Evolutionary conservation across 2,113 vertebrate genomes (phyloP).

Genomic region (Taurulus bubalis): DNA sequence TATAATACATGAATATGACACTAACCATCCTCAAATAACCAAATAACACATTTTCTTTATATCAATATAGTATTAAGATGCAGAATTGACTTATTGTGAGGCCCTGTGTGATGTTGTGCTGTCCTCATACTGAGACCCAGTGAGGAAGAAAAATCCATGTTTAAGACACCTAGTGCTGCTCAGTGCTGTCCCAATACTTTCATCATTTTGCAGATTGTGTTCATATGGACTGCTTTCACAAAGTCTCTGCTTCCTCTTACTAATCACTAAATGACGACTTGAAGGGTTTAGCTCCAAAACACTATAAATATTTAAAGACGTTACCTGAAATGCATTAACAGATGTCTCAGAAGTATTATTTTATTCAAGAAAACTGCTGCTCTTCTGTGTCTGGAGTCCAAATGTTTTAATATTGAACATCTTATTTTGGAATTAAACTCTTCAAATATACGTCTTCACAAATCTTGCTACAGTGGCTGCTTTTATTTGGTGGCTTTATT

Average conservation of each 20-base stretch:
- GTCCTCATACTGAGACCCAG: constrained; percentile 59
- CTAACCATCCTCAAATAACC: constrained; percentile 67
- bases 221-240: constrained; percentile 71
- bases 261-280: constrained; percentile 38
- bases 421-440: constrained; percentile 60
- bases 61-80: constrained; percentile 68
- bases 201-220: constrained; percentile 65
- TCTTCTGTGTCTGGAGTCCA: constrained; percentile 28
- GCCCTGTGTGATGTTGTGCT: constrained; percentile 76
- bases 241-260: constrained; percentile 29
- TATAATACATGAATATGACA: constrained; percentile 75
- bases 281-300: constrained; percentile 63
- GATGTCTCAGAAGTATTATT: constrained; percentile 52
- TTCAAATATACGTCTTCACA: constrained; percentile 21
- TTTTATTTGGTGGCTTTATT: constrained; percentile 63
- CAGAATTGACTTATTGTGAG: constrained; percentile 62
- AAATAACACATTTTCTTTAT: constrained; percentile 72
- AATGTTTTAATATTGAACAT: constrained; percentile 25
- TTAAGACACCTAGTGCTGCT: constrained; percentile 78
- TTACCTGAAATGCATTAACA: constrained; percentile 51
- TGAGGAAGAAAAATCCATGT: constrained; percentile 63
- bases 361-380: constrained; percentile 38
- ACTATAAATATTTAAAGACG: constrained; percentile 40
- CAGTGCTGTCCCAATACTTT: constrained; percentile 56
- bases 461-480: constrained; percentile 66